Percentiles rank a stretch among this genome's conserved stretches.
phyloP scores from a whole-genome alignment of 2,888 invertebrate genomes.

The Lomographa bimaculata region DNA sequence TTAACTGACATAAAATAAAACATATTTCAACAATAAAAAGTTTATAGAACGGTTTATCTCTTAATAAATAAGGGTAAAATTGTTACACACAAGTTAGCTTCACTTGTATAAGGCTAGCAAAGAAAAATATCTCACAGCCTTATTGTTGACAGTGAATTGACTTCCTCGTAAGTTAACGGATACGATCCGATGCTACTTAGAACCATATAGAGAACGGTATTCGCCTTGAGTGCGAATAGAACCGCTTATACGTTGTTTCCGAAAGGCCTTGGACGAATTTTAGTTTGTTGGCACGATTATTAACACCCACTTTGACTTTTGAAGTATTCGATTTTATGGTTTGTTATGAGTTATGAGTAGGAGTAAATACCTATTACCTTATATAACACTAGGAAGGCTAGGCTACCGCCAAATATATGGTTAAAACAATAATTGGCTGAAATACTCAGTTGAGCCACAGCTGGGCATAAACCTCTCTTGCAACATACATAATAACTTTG shows the following conservation, averaged over 20 bases:
- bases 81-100: too few relatives aligned
- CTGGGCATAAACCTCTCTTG: too few relatives aligned
- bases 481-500: too few relatives aligned
- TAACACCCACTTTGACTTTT: slow-evolving; percentile 12
- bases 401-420: too few relatives aligned
- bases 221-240: slow-evolving; percentile 13
- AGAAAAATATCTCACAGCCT: slow-evolving; percentile 4
- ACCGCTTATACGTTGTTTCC: slow-evolving; percentile 3
- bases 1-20: too few relatives aligned
- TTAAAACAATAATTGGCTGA: too few relatives aligned
- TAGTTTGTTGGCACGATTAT: slow-evolving; percentile 11
- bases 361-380: slow-evolving; percentile 1
- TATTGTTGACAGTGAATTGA: slow-evolving; percentile 12
- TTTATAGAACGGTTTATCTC: too few relatives aligned
- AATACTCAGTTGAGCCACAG: too few relatives aligned
- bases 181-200: slow-evolving; percentile 11
- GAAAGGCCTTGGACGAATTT: slow-evolving; percentile 16
- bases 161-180: slow-evolving; percentile 16
- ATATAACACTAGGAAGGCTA: too few relatives aligned
- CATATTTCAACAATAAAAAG: too few relatives aligned
- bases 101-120: too few relatives aligned
- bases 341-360: slow-evolving; percentile 1
- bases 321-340: slow-evolving; percentile 1
- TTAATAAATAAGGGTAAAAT: too few relatives aligned
- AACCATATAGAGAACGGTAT: slow-evolving; percentile 15